A percentile compares a stretch with the other conserved stretches of the same genome.
These are phyloP conservation scores for Morphnarchus princeps DNA, from an alignment of 2,113 vertebrate species.

Conservation along the genomic window DNA sequence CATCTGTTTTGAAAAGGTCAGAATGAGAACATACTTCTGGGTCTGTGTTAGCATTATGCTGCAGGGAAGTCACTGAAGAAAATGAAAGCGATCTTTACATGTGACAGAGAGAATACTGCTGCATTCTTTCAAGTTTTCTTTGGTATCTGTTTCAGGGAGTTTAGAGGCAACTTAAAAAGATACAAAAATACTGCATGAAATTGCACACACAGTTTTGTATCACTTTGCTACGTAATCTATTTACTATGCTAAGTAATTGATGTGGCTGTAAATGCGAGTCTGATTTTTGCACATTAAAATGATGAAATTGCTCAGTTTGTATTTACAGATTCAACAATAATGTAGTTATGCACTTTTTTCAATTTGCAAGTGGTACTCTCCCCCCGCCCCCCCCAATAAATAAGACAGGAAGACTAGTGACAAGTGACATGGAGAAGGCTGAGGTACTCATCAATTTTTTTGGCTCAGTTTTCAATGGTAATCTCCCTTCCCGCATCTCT, in stretches of 20 bases:
- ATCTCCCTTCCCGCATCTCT: neutral
- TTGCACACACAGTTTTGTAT: neutral
- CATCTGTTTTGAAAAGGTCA: slow-evolving; percentile 23
- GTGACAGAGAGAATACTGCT: neutral
- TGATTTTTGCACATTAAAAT: neutral
- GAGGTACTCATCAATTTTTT: neutral
- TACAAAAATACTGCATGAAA: neutral
- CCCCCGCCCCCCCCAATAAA: accelerated
- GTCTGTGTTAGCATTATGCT: slow-evolving; percentile 15
- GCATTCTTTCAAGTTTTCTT: slow-evolving; percentile 35
- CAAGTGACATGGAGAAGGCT: neutral
- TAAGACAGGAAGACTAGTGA: neutral
- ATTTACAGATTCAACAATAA: neutral
- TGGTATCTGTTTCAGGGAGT: slow-evolving; percentile 26
- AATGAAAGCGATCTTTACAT: slow-evolving; percentile 34
- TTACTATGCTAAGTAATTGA: neutral
- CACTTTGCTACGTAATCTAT: accelerated
- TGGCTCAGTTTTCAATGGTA: neutral
- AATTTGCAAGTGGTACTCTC: neutral
- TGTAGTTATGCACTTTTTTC: neutral
- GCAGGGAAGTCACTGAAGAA: slow-evolving; percentile 38
- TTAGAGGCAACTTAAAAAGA: neutral
- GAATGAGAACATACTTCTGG: slow-evolving; percentile 21
- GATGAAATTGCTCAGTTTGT: neutral
- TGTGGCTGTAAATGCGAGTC: neutral